Evolutionary conservation across 1,140 invertebrate species (phyloP), one percentile per base, ranked within the genome.

Genomic region (Mesaphorura yosii): DNA sequence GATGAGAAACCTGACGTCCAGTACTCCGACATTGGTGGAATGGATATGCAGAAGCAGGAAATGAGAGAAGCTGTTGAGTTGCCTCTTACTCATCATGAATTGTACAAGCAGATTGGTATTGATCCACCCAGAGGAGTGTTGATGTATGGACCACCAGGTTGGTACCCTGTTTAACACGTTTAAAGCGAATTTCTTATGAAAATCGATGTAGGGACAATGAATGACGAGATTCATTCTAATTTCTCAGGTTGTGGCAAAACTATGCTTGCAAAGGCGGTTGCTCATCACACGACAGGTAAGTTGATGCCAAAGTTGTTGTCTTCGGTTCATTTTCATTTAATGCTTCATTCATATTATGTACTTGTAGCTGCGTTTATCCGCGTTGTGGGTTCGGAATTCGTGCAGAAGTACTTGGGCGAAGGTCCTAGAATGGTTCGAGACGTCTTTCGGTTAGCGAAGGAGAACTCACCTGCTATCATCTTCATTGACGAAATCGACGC

Each of bases 1-100:
- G 94, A 98, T 80, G 94, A 99, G 71, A 98, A 98, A 66, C 95
- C 95, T 2, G 92, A 98, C 74, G 90, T 98, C 15, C 79, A 81
- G 42, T 99, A 99, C 68, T 81, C 85, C 22, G 95, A 98, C 66
- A 98, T 99, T 71, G 96, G 96, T 71, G 96, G 96, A 38, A 90
- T 98, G 83, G 94, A 99, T 68, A 96, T 97, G 76, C 95, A 98
- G 69, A 98, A 98, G 64, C 95, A 98, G 70, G 95, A 99, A 72
- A 97, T 99, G 55, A 74, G 94, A 46, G 96, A 99, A 75, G 95
- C 95, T 42, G 95, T 99, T 0, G 95, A 99, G 69, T 70, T 99
- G 51, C 95, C 96, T 3, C 72, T 99, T 1, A 98, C 94, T 41
- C 94, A 98, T 70, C 96, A 96, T 67, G 94, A 98, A 71, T 73